phyloP scores from a whole-genome alignment of 2,797 vertebrate genomes.

The Mormyrus proboscirostris region DNA sequence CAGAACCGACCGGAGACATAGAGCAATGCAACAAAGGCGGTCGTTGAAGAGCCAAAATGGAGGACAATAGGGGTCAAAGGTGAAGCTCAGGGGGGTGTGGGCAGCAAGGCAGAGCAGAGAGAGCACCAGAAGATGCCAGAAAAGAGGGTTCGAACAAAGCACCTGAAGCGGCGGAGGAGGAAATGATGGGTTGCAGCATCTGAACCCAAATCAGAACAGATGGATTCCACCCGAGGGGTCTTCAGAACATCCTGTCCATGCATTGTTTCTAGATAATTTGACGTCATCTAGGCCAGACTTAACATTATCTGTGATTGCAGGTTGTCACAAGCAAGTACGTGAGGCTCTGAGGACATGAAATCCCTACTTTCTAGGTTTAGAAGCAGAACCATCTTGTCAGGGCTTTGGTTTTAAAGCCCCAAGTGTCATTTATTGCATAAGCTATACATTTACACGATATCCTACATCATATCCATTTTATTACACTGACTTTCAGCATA shows the following conservation, averaged over 20 bases:
- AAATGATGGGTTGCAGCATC: background rate
- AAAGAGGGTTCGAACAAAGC: background rate
- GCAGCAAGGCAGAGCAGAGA: background rate
- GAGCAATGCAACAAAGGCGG: background rate
- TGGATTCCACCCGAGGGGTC: slow-evolving; percentile 1
- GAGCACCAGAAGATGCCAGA: background rate
- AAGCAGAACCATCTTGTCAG: background rate
- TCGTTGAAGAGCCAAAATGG: background rate
- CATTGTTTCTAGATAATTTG: background rate
- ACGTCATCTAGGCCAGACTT: background rate
- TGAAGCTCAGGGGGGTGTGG: background rate
- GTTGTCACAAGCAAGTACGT: background rate
- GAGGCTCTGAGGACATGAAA: background rate
- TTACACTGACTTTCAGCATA: background rate
- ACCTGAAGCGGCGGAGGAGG: background rate
- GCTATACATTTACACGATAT: background rate
- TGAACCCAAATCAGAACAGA: background rate
- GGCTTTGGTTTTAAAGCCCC: background rate
- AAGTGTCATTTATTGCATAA: background rate
- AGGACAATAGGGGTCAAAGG: background rate
- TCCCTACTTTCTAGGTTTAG: background rate
- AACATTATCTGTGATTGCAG: background rate
- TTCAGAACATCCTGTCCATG: background rate
- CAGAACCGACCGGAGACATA: background rate
- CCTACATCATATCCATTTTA: background rate